phyloP scores from a whole-genome alignment of 2,797 vertebrate species.

The Poecilia velifera region DNA sequence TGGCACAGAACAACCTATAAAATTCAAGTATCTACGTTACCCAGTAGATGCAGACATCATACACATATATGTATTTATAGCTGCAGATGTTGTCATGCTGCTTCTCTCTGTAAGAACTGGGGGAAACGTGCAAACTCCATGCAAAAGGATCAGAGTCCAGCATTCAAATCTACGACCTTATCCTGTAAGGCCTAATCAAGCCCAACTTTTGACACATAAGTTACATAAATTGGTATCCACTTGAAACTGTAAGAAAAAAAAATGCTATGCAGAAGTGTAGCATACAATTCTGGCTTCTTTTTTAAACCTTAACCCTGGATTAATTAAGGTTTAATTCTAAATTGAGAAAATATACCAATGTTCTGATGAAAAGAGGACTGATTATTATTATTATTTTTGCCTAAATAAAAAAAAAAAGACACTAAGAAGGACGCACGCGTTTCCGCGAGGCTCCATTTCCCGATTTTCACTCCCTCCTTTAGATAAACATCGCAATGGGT shows the following conservation, averaged over 20 bases:
- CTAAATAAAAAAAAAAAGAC: constrained; percentile 19
- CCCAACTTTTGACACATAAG: not conserved
- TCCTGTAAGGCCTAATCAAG: not conserved
- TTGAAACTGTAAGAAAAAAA: not conserved
- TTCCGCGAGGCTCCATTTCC: constrained; percentile 7
- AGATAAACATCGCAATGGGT: constrained; percentile 33
- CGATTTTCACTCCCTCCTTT: constrained; percentile 35
- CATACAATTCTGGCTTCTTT: not conserved
- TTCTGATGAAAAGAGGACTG: constrained; percentile 9
- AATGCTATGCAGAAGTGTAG: not conserved
- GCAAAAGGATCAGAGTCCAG: not conserved
- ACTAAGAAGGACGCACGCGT: not conserved
- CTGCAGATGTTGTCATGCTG: not conserved
- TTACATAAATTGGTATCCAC: not conserved
- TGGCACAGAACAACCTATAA: not conserved
- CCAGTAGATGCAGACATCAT: not conserved
- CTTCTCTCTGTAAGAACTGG: not conserved
- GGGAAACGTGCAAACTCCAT: not conserved
- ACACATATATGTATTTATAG: not conserved
- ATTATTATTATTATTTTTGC: not conserved
- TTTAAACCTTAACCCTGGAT: not conserved
- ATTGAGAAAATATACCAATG: not conserved
- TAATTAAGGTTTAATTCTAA: not conserved
- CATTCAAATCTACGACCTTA: not conserved
- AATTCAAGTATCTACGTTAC: not conserved